Evolutionary conservation across 2,797 vertebrate genomes (phyloP), one percentile per base, ranked within the genome.

Genomic region (Artibeus jamaicensis): DNA sequence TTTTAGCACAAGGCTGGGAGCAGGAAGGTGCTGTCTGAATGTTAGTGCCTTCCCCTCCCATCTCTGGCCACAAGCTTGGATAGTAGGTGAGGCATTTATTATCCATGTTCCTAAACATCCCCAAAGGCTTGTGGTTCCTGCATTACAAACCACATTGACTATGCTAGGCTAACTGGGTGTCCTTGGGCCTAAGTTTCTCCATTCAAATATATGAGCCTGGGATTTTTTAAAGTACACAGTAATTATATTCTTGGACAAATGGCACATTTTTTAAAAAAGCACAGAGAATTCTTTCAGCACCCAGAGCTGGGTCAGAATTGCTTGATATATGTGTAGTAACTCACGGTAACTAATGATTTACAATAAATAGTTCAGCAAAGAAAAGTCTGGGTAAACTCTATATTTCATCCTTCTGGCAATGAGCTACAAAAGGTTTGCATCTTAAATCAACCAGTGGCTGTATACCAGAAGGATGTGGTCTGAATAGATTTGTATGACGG

Each of bases 381-480:
- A 96, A 97, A 98, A 98, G 78, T 98, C 84, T 96, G 76, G 59
- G 55, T 96, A 96, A 97, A 96, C 84, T 65, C 73, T 73, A 86
- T 97, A 86, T 93, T 98, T 98, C 73, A 95, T 96, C 90, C 96
- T 91, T 93, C 78, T 98, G 97, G 74, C 85, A 97, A 77, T 9
- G 76, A 96, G 68, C 37, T 98, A 94, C 79, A 94, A 96, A 97
- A 97, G 34, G 65, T 74, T 96, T 97, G 86, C 78, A 95, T 97
- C 96, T 97, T 98, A 91, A 97, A 97, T 97, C 97, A 98, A 29
- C 83, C 93, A 42, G 77, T 96, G 88, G 92, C 77, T 95, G 48
- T 83, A 57, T 67, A 70, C 95, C 91, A 97, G 76, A 97, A 96
- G 79, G 79, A 97, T 89, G 94, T 89, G 59, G 39, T 97, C 93